phyloP scores from a whole-genome alignment of 92 coral and sea anemone genomes.

The Heliopora coerulea region DNA sequence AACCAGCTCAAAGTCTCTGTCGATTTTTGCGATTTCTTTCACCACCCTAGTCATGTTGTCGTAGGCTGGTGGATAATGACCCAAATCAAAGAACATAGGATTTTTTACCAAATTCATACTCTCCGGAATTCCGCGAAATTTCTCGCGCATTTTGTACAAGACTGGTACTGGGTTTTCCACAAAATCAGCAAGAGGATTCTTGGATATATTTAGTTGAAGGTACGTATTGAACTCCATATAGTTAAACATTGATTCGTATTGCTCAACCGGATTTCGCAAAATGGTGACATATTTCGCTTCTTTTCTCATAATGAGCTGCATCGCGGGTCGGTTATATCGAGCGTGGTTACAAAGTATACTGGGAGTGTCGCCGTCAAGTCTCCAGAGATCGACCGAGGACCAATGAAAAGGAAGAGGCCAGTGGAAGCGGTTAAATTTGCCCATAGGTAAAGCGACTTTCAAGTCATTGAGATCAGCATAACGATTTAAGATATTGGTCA shows the following conservation, averaged over 20 bases:
- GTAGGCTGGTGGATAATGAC: conserved; percentile 59
- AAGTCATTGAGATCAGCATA: conserved; percentile 89
- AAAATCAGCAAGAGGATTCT: conserved; percentile 69
- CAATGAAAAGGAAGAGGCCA: conserved; percentile 93
- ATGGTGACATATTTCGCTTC: conserved; percentile 81
- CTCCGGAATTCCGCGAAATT: conserved; percentile 57
- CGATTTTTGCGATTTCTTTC: conserved; percentile 57
- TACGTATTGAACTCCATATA: conserved; percentile 74
- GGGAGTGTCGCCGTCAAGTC: conserved; percentile 79
- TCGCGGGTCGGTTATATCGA: conserved; percentile 66
- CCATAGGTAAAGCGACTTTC: conserved; percentile 70
- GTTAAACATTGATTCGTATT: conserved; percentile 89
- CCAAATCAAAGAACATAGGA: conserved; percentile 93
- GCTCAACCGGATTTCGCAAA: conserved; percentile 78
- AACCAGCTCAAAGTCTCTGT: conserved; percentile 73
- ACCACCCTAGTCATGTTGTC: conserved; percentile 55
- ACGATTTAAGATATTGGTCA: conserved; percentile 89
- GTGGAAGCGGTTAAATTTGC: conserved; percentile 65
- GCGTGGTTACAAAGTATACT: conserved; percentile 91
- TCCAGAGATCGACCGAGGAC: conserved; percentile 77
- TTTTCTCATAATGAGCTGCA: conserved; percentile 78
- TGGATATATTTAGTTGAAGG: conserved; percentile 51
- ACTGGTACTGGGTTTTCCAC: conserved; percentile 60
- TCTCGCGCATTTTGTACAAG: conserved; percentile 53
- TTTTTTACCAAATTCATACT: conserved; percentile 74